Percentiles rank a stretch among this genome's conserved stretches.
Conservation (phyloP, 1,140 invertebrate genomes). For the Fopius arisanus region DNA sequence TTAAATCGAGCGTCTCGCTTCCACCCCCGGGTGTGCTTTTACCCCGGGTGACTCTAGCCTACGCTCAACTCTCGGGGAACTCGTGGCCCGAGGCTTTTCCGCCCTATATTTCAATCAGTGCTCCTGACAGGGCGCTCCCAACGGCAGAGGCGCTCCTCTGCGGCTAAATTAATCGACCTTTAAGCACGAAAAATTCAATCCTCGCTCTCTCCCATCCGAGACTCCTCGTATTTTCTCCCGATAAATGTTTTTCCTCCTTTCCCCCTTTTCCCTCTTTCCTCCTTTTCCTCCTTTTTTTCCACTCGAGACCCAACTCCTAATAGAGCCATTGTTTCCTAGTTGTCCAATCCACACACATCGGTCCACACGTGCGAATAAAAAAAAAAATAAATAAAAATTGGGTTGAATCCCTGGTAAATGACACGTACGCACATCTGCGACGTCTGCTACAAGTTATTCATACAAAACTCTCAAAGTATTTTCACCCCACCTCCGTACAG, state of each 20-base stretch:
- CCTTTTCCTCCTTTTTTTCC: too few species aligned
- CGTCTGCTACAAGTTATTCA: not conserved
- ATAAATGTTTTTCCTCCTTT: conserved; percentile 30
- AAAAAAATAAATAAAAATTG: not conserved
- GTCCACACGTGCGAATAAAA: not conserved
- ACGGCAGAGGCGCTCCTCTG: conserved; percentile 23
- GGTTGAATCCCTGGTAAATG: not conserved
- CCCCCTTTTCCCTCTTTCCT: conserved; percentile 16
- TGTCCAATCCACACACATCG: not conserved
- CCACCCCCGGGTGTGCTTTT: conserved; percentile 29
- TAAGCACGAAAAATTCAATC: conserved; percentile 57
- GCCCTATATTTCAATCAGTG: conserved; percentile 62
- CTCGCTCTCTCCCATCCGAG: conserved; percentile 37
- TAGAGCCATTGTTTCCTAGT: not conserved
- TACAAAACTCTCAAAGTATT: conserved; percentile 12
- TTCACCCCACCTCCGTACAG: conserved; percentile 43
- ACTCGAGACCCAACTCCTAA: not conserved
- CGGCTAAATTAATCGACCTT: conserved; percentile 56
- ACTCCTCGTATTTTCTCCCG: conserved; percentile 22
- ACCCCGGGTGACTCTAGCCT: conserved; percentile 35
- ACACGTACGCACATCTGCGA: not conserved
- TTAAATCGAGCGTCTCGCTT: conserved; percentile 53
- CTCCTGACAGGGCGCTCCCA: conserved; percentile 47
- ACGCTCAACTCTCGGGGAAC: conserved; percentile 31
- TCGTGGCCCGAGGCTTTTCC: conserved; percentile 53